These are phyloP conservation scores for Nymphalis polychloros DNA, from an alignment of 2,888 invertebrate genomes.

Conservation along the genomic window DNA sequence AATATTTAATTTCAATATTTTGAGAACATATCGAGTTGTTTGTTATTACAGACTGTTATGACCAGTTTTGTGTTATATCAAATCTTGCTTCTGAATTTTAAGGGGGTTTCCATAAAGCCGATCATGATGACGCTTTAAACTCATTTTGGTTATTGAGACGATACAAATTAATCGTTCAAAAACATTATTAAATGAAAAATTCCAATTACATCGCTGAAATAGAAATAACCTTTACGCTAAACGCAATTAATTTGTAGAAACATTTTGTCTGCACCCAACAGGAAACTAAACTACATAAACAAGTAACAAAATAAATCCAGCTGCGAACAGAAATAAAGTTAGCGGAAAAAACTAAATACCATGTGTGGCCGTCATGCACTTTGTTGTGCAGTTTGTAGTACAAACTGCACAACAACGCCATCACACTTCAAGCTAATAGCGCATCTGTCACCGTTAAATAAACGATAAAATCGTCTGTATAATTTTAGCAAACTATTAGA, in stretches of 20 bases:
- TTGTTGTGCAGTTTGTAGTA: constrained; percentile 11
- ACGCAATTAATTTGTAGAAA: not conserved
- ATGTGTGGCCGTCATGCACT: constrained; percentile 49
- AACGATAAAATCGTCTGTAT: constrained; percentile 1
- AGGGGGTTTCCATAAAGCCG: too few species aligned
- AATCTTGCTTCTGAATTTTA: too few species aligned
- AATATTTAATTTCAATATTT: too few species aligned
- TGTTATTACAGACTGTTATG: too few species aligned
- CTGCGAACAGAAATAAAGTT: constrained; percentile 58
- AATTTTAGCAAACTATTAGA: not conserved
- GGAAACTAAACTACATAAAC: constrained; percentile 31
- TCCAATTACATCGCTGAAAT: too few species aligned
- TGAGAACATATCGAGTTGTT: too few species aligned
- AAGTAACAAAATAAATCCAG: constrained; percentile 57
- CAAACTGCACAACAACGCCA: constrained; percentile 23
- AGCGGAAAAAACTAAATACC: constrained; percentile 52
- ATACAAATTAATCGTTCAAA: too few species aligned
- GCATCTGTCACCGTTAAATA: not conserved
- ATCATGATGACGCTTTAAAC: too few species aligned
- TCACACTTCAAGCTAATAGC: constrained; percentile 13
- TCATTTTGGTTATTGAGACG: too few species aligned
- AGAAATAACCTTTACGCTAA: not conserved
- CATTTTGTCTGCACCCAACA: not conserved
- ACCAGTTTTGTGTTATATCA: too few species aligned
- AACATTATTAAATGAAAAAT: too few species aligned